Conservation (phyloP, 2,797 vertebrate genomes). For the Silurus lanzhouensis region DNA sequence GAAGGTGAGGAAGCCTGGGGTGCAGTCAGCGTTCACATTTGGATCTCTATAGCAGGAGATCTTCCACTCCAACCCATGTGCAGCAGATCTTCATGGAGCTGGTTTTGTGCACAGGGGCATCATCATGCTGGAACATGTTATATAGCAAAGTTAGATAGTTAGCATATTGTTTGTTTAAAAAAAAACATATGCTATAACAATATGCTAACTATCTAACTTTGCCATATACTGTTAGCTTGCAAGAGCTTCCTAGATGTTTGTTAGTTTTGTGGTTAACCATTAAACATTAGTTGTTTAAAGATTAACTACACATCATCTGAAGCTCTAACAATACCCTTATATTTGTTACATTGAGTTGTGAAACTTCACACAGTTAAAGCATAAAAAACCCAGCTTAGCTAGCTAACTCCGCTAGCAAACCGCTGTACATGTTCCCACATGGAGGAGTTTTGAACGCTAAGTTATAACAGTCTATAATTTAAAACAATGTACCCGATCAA, state of each 20-base stretch:
- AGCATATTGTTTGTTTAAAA: too few relatives aligned
- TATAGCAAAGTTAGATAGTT: too few relatives aligned
- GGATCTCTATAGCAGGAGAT: too few relatives aligned
- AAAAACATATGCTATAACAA: too few relatives aligned
- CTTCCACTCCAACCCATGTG: too few relatives aligned
- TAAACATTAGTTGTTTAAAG: background rate
- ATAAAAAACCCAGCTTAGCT: background rate
- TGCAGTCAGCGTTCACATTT: too few relatives aligned
- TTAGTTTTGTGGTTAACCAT: too few relatives aligned
- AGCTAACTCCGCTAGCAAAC: background rate
- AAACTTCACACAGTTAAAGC: background rate
- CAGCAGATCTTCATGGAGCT: too few relatives aligned
- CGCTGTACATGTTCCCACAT: background rate
- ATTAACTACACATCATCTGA: background rate
- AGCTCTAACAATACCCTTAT: background rate
- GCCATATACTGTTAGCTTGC: background rate
- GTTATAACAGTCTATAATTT: background rate
- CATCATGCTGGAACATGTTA: too few relatives aligned
- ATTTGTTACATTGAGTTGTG: background rate
- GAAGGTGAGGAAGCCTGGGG: too few relatives aligned
- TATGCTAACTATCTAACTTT: background rate
- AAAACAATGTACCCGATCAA: background rate
- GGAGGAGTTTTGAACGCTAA: background rate
- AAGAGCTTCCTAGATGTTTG: background rate
- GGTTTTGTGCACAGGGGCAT: too few relatives aligned